Percentiles rank a stretch among this genome's conserved stretches.
Evolutionary conservation across 2,888 invertebrate genomes (phyloP).

Genomic region (Machimus rusticus): DNA sequence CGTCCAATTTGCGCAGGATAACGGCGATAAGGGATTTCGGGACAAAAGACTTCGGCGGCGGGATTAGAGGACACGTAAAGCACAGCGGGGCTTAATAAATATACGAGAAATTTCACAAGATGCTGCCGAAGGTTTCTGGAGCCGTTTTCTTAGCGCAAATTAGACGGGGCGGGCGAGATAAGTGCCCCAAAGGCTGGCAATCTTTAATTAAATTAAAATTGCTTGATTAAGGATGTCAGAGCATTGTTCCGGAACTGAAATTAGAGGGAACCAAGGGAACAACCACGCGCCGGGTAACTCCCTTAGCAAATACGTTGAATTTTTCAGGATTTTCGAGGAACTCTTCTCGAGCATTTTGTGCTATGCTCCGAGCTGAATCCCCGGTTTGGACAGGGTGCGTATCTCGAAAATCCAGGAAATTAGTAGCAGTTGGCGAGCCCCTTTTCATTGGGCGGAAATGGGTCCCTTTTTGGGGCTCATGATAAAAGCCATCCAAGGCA

Average conservation of each 20-base stretch:
- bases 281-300: neutral
- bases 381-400: neutral
- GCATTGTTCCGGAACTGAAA: neutral
- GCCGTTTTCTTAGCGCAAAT: neutral
- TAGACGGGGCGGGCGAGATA: neutral
- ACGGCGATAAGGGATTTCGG: neutral
- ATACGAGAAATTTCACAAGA: conserved; percentile 21
- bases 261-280: neutral
- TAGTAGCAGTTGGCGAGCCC: neutral
- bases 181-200: neutral
- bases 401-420: neutral
- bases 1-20: conserved; percentile 23
- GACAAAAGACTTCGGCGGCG: neutral
- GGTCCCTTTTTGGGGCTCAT: neutral
- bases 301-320: neutral
- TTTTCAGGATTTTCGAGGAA: neutral
- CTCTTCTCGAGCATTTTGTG: neutral
- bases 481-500: neutral
- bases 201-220: conserved; percentile 42
- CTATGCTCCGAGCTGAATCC: neutral
- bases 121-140: neutral
- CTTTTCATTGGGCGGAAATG: neutral
- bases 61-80: conserved; percentile 25
- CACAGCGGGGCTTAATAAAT: conserved; percentile 10
- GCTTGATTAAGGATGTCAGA: conserved; percentile 23